Conservation (phyloP, 2,888 invertebrate genomes). For the Lycia hirtaria region DNA sequence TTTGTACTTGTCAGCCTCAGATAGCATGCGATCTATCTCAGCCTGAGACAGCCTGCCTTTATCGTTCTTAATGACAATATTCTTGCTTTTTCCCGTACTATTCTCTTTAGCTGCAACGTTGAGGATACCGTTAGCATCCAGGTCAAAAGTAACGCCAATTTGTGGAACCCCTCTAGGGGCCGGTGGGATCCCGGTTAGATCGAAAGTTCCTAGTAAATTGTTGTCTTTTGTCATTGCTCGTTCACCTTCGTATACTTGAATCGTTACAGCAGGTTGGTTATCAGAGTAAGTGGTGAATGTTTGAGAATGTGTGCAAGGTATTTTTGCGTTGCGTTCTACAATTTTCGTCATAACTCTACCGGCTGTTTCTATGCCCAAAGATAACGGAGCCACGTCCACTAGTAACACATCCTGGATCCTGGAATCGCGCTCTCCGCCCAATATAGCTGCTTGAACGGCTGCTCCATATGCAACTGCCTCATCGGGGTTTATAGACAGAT, state of each 20-base stretch:
- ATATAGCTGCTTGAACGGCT: slow-evolving; percentile 90
- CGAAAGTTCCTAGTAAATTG: slow-evolving; percentile 87
- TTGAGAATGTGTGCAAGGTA: slow-evolving; percentile 89
- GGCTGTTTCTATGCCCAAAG: slow-evolving; percentile 91
- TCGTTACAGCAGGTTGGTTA: slow-evolving; percentile 90
- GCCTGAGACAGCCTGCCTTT: slow-evolving; percentile 92
- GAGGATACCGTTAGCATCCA: slow-evolving; percentile 92
- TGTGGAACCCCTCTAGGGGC: slow-evolving; percentile 88
- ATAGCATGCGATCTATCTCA: slow-evolving; percentile 93
- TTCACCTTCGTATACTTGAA: slow-evolving; percentile 91
- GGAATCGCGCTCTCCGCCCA: slow-evolving; percentile 89
- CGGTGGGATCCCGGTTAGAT: slow-evolving; percentile 88
- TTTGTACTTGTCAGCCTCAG: slow-evolving; percentile 89
- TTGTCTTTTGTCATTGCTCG: slow-evolving; percentile 92
- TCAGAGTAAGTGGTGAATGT: slow-evolving; percentile 92
- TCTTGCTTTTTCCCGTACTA: slow-evolving; percentile 88
- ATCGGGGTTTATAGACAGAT: slow-evolving; percentile 91
- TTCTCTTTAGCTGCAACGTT: slow-evolving; percentile 92
- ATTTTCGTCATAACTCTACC: slow-evolving; percentile 92
- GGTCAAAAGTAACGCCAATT: slow-evolving; percentile 89
- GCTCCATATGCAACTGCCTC: slow-evolving; percentile 93
- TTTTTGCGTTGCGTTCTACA: slow-evolving; percentile 89
- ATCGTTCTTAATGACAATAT: slow-evolving; percentile 93
- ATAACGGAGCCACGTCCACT: slow-evolving; percentile 87
- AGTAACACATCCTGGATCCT: slow-evolving; percentile 88